Conservation (phyloP, 2,888 invertebrate genomes). For the Ephialtes manifestator region DNA sequence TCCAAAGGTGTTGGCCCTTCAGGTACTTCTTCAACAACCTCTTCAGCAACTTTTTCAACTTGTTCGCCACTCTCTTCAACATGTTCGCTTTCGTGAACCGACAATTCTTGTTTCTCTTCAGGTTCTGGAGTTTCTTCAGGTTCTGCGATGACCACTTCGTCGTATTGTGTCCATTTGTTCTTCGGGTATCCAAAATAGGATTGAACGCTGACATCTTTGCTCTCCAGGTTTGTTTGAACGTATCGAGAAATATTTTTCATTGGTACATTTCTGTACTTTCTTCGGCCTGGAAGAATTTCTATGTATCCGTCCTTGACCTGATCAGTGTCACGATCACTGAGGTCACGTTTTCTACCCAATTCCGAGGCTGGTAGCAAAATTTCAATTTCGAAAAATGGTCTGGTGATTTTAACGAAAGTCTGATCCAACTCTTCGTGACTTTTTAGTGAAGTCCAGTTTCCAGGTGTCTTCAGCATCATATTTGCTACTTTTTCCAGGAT, state of each 20-base stretch:
- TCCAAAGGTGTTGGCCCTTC: slow-evolving; percentile 60
- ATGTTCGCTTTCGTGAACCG: slow-evolving; percentile 21
- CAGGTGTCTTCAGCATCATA: slow-evolving; percentile 87
- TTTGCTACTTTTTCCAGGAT: slow-evolving; percentile 80
- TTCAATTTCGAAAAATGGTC: slow-evolving; percentile 90
- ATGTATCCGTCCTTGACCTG: slow-evolving; percentile 90
- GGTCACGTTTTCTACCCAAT: slow-evolving; percentile 44
- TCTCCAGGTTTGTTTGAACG: slow-evolving; percentile 88
- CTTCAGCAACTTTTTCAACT: background rate
- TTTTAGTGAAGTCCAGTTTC: slow-evolving; percentile 88
- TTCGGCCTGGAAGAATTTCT: slow-evolving; percentile 88
- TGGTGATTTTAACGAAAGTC: slow-evolving; percentile 86
- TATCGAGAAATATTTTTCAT: slow-evolving; percentile 88
- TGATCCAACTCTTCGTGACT: slow-evolving; percentile 89
- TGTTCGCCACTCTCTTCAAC: slow-evolving; percentile 5
- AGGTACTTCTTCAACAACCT: slow-evolving; percentile 44
- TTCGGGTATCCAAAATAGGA: slow-evolving; percentile 82
- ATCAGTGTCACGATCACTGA: slow-evolving; percentile 86
- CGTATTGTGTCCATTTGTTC: slow-evolving; percentile 84
- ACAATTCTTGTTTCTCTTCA: slow-evolving; percentile 4
- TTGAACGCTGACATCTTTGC: slow-evolving; percentile 77
- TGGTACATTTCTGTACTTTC: slow-evolving; percentile 87
- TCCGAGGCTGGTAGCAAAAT: slow-evolving; percentile 68
- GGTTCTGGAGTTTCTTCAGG: slow-evolving; percentile 42
- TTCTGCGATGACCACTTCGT: slow-evolving; percentile 59